Conservation (phyloP, 2,797 vertebrate species). For the Cyclopterus lumpus region DNA sequence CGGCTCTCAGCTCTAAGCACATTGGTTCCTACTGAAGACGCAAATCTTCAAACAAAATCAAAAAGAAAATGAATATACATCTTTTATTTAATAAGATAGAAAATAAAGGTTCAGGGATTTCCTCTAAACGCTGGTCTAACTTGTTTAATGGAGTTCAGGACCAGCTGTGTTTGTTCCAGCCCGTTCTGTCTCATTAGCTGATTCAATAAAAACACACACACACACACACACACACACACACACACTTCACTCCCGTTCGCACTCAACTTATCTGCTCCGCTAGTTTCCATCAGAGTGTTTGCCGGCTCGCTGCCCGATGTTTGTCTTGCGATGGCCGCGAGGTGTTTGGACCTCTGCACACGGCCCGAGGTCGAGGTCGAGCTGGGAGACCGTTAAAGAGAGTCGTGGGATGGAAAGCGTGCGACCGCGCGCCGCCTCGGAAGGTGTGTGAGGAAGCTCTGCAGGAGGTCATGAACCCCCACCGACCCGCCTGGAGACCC, state of each 20-base stretch:
- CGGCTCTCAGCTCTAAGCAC: not conserved
- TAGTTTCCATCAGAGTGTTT: constrained; percentile 46
- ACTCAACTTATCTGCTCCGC: constrained; percentile 38
- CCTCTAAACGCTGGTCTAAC: not conserved
- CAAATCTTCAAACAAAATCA: not conserved
- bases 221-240: constrained; percentile 5
- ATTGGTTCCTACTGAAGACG: not conserved
- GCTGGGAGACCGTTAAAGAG: not conserved
- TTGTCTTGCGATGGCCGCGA: constrained; percentile 37
- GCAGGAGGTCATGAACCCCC: not conserved
- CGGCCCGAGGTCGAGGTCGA: constrained; percentile 6
- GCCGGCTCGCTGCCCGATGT: constrained; percentile 35
- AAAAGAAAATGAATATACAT: not conserved
- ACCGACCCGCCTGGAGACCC: not conserved
- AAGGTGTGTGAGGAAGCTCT: not conserved
- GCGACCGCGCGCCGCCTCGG: not conserved
- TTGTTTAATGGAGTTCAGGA: not conserved
- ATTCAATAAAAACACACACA: not conserved
- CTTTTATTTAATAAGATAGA: not conserved
- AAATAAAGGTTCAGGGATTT: not conserved
- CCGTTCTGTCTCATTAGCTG: constrained; percentile 25
- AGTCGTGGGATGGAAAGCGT: not conserved
- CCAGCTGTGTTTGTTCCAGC: constrained; percentile 30
- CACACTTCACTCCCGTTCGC: not conserved
- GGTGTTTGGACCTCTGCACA: constrained; percentile 47